phyloP scores from a whole-genome alignment of 2,113 vertebrate genomes.

The Neodontobutis hainanensis region DNA sequence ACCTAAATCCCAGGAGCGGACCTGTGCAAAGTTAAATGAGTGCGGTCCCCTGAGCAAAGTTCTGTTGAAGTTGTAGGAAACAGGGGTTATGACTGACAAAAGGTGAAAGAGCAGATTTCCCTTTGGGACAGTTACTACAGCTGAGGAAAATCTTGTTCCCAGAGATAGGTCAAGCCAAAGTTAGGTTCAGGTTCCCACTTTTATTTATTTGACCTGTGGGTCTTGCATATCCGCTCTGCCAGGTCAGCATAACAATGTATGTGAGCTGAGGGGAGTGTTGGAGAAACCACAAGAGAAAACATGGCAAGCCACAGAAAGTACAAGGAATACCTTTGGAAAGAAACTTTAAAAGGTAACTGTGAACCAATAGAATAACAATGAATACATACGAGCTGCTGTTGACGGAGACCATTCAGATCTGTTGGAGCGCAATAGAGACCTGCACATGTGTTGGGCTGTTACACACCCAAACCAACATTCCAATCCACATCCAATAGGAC shows the following conservation, averaged over 20 bases:
- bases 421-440: constrained; percentile 16
- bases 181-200: constrained; percentile 55
- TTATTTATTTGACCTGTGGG: constrained; percentile 67
- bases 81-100: constrained; percentile 18
- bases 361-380: constrained; percentile 28
- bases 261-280: constrained; percentile 57
- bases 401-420: background rate
- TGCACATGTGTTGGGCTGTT: constrained; percentile 25
- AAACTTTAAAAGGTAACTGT: constrained; percentile 37
- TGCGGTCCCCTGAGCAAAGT: background rate
- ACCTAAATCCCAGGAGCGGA: constrained; percentile 17
- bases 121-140: constrained; percentile 49
- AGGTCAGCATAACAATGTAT: constrained; percentile 23
- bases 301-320: constrained; percentile 39
- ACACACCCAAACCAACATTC: constrained; percentile 63
- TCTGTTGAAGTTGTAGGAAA: constrained; percentile 28
- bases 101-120: constrained; percentile 53
- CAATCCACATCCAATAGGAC: constrained; percentile 21
- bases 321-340: constrained; percentile 23
- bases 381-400: background rate
- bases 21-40: constrained; percentile 24
- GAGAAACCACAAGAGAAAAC: constrained; percentile 41
- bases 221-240: constrained; percentile 52
- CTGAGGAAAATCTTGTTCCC: constrained; percentile 37
- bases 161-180: constrained; percentile 28